Evolutionary conservation across 2,888 invertebrate genomes (phyloP).

Genomic region (Frankliniella fusca): DNA sequence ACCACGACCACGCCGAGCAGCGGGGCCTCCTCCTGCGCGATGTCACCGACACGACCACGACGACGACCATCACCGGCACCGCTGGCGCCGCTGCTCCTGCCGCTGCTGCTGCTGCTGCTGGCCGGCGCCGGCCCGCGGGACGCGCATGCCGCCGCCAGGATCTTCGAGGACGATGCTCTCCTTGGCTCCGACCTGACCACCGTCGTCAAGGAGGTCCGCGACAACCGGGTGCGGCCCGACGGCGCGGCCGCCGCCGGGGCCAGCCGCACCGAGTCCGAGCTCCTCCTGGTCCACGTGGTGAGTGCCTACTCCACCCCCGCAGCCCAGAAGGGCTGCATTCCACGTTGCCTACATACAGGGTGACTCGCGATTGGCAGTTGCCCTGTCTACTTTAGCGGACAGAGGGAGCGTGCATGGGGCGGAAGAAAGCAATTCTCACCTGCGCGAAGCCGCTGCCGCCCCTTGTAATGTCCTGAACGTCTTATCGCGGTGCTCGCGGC

Average conservation of each 20-base stretch:
- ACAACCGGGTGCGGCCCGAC: neutral
- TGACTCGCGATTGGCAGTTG: too few relatives aligned
- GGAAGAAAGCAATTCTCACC: too few relatives aligned
- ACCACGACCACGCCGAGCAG: neutral
- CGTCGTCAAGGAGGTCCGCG: neutral
- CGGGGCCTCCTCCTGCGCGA: neutral
- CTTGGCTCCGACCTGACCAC: neutral
- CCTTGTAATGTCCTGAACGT: too few relatives aligned
- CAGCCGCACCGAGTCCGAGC: neutral
- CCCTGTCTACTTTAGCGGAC: too few relatives aligned
- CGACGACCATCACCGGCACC: neutral
- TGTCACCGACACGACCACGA: neutral
- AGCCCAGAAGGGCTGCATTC: too few relatives aligned
- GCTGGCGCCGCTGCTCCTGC: neutral
- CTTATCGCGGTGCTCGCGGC: too few relatives aligned
- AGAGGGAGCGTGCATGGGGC: too few relatives aligned
- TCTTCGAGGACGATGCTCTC: neutral
- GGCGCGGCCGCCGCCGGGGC: neutral
- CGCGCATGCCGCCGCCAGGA: neutral
- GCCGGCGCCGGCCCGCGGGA: neutral
- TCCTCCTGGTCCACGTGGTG: conserved; percentile 13
- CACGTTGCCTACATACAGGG: too few relatives aligned
- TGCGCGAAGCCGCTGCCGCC: too few relatives aligned
- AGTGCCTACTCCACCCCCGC: too few relatives aligned
- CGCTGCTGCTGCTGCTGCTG: neutral